These are phyloP conservation scores for Drosophila nikananu DNA, from an alignment of 1,140 invertebrate species.

Conservation along the genomic window DNA sequence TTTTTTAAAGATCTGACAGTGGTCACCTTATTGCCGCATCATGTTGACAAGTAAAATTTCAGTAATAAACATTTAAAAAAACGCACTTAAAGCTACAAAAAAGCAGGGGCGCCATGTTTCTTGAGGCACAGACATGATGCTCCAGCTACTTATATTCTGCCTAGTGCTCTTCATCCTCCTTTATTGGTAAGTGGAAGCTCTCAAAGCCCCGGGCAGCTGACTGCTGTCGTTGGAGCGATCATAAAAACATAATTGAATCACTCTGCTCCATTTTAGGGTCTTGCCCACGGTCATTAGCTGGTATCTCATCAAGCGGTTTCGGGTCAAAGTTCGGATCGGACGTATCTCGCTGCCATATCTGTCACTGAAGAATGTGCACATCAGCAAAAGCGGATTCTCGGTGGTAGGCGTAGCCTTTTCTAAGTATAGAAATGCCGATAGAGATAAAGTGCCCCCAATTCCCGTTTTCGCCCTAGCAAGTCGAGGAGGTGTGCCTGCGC, in stretches of 20 bases:
- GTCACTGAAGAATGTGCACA: slow-evolving; percentile 88
- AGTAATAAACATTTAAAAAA: slow-evolving; percentile 20
- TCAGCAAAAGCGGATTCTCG: slow-evolving; percentile 89
- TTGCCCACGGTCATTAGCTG: slow-evolving; percentile 89
- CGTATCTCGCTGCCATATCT: slow-evolving; percentile 88
- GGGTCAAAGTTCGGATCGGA: slow-evolving; percentile 89
- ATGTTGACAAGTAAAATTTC: slow-evolving; percentile 35
- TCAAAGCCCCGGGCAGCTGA: neutral
- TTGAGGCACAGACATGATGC: slow-evolving; percentile 55
- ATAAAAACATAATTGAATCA: slow-evolving; percentile 27
- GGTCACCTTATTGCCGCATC: slow-evolving; percentile 24
- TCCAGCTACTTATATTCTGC: slow-evolving; percentile 67
- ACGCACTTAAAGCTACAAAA: neutral
- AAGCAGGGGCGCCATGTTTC: slow-evolving; percentile 29
- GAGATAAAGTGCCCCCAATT: neutral
- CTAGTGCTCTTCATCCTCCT: slow-evolving; percentile 67
- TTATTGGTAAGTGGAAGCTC: slow-evolving; percentile 69
- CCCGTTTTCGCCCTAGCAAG: slow-evolving; percentile 87
- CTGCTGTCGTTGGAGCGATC: neutral
- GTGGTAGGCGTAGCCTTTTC: slow-evolving; percentile 86
- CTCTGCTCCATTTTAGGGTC: slow-evolving; percentile 86
- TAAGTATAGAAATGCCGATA: neutral
- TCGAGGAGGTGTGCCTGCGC: slow-evolving; percentile 93
- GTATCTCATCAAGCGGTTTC: slow-evolving; percentile 88
- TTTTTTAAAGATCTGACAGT: neutral